phyloP scores from a whole-genome alignment of 2,113 vertebrate species.

The Bubo scandiacus region DNA sequence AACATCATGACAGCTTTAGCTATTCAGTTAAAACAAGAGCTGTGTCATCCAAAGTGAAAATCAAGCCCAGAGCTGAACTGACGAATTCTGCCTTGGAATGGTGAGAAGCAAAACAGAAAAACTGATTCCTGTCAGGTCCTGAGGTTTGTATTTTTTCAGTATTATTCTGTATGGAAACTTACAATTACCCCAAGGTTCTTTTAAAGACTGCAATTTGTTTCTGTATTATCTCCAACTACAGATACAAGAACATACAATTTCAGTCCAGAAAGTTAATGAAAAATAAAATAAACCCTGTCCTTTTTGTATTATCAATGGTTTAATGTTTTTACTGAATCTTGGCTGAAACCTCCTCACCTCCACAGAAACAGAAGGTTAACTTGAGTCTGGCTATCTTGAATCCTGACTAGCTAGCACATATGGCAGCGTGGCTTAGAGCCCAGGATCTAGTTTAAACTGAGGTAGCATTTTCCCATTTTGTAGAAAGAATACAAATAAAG shows the following conservation, averaged over 20 bases:
- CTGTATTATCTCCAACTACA: neutral
- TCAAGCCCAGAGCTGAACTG: neutral
- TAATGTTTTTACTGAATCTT: neutral
- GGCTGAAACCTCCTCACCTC: neutral
- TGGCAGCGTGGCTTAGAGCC: neutral
- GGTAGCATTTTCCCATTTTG: neutral
- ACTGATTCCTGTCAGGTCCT: neutral
- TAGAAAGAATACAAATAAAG: neutral
- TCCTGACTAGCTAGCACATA: conserved; percentile 4
- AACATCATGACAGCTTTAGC: neutral
- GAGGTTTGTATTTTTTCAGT: neutral
- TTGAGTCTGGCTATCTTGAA: neutral
- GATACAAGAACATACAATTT: neutral
- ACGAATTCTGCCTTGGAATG: neutral
- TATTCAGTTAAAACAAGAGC: neutral
- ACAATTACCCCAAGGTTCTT: neutral
- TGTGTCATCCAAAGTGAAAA: neutral
- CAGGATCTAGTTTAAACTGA: neutral
- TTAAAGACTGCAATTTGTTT: neutral
- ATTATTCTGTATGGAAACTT: neutral
- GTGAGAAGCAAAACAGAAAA: neutral
- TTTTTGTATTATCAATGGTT: neutral
- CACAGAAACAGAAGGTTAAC: neutral
- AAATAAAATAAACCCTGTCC: neutral
- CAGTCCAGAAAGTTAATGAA: neutral